Base-by-base conservation (phyloP, 2,797 vertebrate genomes). In the Tamandua tetradactyla region DNA sequence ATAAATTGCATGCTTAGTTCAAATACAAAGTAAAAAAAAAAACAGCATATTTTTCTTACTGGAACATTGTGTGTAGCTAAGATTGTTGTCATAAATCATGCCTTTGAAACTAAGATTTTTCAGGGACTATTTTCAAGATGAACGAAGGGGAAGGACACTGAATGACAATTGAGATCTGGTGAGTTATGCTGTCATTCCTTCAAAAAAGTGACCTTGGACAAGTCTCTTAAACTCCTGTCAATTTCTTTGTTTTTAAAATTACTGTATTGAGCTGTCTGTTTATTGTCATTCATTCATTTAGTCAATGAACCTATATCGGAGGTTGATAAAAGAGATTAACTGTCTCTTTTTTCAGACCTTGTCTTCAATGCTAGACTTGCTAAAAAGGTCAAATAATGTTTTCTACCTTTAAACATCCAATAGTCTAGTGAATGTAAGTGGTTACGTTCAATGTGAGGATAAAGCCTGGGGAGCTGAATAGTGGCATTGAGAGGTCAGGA, bases 211-310 rank as follows among this genome's bases (percentile, higher is more conserved):
- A 4, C 11, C 30, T 94, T 71, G 57, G n/a, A n/a, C 12, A 64
- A 85, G 23, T 55, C 10, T 85, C 30, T 74, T 57, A 55, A 72
- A 61, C 37, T 76, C 20, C 20, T n/a, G 91, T 66, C 18, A 62
- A 22, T 87, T 62, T 83, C 23, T 40, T 90, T 92, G 37, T 83
- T 71, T 92, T 35, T 81, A 35, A 91, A 30, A 72, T 89, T 85
- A 66, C 10, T 69, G 20, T 68, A 7, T 82, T 83, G 40, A n/a
- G 57, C 20, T 88, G 1, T 44, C 59, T 87, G 15, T 49, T 87
- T 92, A 66, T 15, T 20, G 3, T 89, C 22, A 35, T 1, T 85
- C 62, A 71, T 84, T 74, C 20, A 47, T 89, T 61, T 44, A 75
- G 30, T 91, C 62, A 32, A 5, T 75, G 32, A 90, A 64, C 12